A percentile compares a stretch with the other conserved stretches of the same genome.
phyloP scores from a whole-genome alignment of 1,140 invertebrate species.

The Drosophila ficusphila region DNA sequence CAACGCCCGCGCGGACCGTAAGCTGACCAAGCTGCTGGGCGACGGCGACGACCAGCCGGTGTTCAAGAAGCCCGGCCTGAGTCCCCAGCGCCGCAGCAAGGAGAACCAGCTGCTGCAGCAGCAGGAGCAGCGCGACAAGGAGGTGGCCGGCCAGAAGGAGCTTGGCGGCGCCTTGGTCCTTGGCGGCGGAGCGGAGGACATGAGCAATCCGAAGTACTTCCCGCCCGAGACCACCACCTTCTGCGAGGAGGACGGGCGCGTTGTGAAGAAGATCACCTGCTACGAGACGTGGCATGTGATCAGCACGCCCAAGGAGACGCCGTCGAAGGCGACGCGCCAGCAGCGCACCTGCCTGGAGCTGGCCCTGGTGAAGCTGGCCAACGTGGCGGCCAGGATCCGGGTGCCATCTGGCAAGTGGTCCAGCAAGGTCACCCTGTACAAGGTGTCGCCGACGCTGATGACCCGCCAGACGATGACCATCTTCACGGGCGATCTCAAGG shows the following conservation, averaged over 20 bases:
- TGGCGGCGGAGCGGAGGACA: background rate
- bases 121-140: constrained; percentile 16
- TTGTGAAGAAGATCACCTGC: constrained; percentile 83
- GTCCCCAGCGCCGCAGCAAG: constrained; percentile 13
- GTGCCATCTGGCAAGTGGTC: constrained; percentile 70
- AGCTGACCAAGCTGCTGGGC: constrained; percentile 49
- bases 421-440: constrained; percentile 78
- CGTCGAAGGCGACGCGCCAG: constrained; percentile 23
- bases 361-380: constrained; percentile 73
- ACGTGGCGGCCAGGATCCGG: constrained; percentile 56
- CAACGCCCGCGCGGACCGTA: constrained; percentile 43
- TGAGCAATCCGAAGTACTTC: constrained; percentile 46
- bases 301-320: constrained; percentile 43
- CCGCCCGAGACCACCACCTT: constrained; percentile 76
- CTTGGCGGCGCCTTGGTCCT: too few relatives aligned
- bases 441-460: constrained; percentile 59
- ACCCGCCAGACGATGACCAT: constrained; percentile 59
- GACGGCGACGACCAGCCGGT: constrained; percentile 45
- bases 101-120: constrained; percentile 26
- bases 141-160: background rate
- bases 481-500: constrained; percentile 77
- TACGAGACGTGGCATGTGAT: constrained; percentile 84
- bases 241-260: constrained; percentile 73
- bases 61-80: constrained; percentile 63
- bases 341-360: constrained; percentile 74